Conservation (phyloP, 2,113 vertebrate genomes). For the Nanorana parkeri region DNA sequence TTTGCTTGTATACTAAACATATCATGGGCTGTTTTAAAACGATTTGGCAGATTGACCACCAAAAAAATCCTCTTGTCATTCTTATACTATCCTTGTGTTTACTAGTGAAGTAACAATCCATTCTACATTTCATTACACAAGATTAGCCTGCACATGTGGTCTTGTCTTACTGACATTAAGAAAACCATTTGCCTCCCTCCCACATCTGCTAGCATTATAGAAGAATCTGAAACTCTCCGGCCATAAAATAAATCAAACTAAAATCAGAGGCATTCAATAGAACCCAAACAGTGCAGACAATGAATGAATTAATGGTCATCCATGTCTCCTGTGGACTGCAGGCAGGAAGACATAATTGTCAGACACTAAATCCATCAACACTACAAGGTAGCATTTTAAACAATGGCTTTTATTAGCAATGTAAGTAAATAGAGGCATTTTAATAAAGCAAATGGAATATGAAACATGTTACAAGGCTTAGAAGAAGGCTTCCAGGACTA, state of each 20-base stretch:
- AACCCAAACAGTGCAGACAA: slow-evolving; percentile 14
- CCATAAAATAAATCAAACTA: slow-evolving; percentile 33
- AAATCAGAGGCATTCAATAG: slow-evolving; percentile 7
- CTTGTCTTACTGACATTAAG: slow-evolving; percentile 4
- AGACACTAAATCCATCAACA: not conserved
- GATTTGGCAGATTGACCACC: not conserved
- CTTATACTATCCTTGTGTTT: not conserved
- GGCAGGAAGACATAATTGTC: not conserved
- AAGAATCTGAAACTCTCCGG: slow-evolving; percentile 19
- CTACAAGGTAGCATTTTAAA: not conserved
- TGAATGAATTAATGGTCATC: slow-evolving; percentile 22
- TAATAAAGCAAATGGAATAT: too few relatives aligned
- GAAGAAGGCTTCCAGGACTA: too few relatives aligned
- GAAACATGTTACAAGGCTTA: too few relatives aligned
- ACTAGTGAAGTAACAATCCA: not conserved
- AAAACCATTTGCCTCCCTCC: slow-evolving; percentile 31
- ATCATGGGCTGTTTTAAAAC: too few relatives aligned
- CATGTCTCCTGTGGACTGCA: not conserved
- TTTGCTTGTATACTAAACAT: too few relatives aligned
- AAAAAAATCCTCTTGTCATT: not conserved
- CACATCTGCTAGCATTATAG: slow-evolving; percentile 17
- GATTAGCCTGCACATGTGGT: slow-evolving; percentile 40
- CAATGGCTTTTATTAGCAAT: not conserved
- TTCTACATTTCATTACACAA: not conserved
- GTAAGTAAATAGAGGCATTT: too few relatives aligned